Base-by-base conservation (phyloP, 2,113 vertebrate species). In the Nematolebias whitei region DNA sequence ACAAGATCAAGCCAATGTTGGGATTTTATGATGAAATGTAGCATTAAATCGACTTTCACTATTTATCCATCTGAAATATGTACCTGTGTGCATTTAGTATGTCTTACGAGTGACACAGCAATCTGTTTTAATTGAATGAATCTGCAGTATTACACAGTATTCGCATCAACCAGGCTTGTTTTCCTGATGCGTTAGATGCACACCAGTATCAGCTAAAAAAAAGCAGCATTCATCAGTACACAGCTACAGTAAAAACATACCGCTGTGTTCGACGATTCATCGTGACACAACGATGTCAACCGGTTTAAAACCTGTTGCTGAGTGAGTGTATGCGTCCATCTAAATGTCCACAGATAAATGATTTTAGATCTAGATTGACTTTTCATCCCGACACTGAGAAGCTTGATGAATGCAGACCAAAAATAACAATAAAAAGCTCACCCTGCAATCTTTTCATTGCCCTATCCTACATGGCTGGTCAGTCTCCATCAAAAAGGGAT, bases 401-500 rank as follows among this genome's bases (percentile, higher is more conserved):
- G n/a, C 47, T 44, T 70, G 64, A 54, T 38, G 50, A 62, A 77
- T 59, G 40, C 23, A 10, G 55, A 20, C 58, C 18, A 20, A 8
- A 16, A 78, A 78, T 41, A 78, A 40, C 69, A 47, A 74, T 44
- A 43, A 18, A 57, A 39, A 13, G 35, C 5, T 16, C 41, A 15
- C 5, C 26, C 16, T 16, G 9, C 38, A 51, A 2, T 63, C 38
- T 76, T 66, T 84, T 67, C 23, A 63, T 60, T 56, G 59, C 52
- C 53, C 56, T 47, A 53, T 75, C 55, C n/a, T n/a, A n/a, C n/a
- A 61, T 29, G 51, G 56, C 32, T 39, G 41, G 40, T 58, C 12
- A 10, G 71, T 64, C 68, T 74, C 68, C 66, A 76, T 68, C 49
- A 69, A 75, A 68, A 86, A 69, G 49, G 79, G 49, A 75, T 76